A percentile compares a stretch with the other conserved stretches of the same genome.
Evolutionary conservation across 2,113 vertebrate species (phyloP).

Genomic region (Entelurus aequoreus): DNA sequence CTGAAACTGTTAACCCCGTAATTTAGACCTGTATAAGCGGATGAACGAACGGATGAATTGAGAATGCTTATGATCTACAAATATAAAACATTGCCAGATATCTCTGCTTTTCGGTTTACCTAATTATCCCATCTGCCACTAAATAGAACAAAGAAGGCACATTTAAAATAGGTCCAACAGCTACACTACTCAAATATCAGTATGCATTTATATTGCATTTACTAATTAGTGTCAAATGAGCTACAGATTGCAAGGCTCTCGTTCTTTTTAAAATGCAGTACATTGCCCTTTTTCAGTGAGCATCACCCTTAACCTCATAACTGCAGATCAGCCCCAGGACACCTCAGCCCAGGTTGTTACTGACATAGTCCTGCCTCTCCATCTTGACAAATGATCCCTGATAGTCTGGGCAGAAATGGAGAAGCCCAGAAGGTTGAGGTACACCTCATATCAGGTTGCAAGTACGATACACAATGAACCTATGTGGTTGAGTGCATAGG

Average conservation of each 20-base stretch:
- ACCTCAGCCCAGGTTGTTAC: conserved; percentile 52
- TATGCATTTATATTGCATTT: conserved; percentile 15
- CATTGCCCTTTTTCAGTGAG: conserved; percentile 24
- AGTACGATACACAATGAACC: conserved; percentile 50
- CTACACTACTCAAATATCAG: conserved; percentile 9
- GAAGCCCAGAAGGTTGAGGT: conserved; percentile 42
- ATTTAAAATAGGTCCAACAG: conserved; percentile 26
- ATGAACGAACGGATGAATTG: too few species aligned
- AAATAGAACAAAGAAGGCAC: conserved; percentile 24
- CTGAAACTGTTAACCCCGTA: too few species aligned
- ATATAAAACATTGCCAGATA: not conserved
- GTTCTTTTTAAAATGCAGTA: conserved; percentile 13
- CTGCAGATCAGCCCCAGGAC: conserved; percentile 53
- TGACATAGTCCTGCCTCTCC: conserved; percentile 43
- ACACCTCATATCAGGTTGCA: conserved; percentile 58
- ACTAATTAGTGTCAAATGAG: conserved; percentile 12
- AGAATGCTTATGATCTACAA: not conserved
- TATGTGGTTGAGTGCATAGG: conserved; percentile 9
- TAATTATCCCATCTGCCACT: conserved; percentile 19
- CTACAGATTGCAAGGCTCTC: conserved; percentile 10
- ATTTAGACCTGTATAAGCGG: too few species aligned
- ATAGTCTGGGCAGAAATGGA: conserved; percentile 34
- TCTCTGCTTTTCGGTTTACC: conserved; percentile 8
- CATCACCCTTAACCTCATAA: conserved; percentile 55
- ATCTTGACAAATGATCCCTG: conserved; percentile 54